Evolutionary conservation across 1,140 invertebrate genomes (phyloP).

Genomic region (Amyelois transitella): DNA sequence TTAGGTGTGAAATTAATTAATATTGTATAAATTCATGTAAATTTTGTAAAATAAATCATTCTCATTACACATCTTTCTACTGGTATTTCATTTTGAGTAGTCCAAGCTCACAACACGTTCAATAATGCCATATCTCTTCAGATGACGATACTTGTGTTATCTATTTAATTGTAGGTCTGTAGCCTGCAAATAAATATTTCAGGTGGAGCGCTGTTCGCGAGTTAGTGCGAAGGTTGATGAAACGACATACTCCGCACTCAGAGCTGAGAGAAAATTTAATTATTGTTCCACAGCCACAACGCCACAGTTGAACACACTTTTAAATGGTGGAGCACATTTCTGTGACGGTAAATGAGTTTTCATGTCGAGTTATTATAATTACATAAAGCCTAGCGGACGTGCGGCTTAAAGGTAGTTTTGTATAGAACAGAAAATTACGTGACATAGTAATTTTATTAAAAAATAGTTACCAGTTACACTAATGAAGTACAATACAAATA

Average conservation of each 20-base stretch:
- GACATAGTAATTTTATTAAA: no score
- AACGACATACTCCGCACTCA: constrained; percentile 53
- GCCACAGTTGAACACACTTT: constrained; percentile 58
- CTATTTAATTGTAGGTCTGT: constrained; percentile 2
- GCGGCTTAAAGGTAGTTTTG: neutral
- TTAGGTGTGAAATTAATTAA: no score
- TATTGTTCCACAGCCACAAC: constrained; percentile 53
- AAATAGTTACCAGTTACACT: no score
- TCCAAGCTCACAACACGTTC: no score
- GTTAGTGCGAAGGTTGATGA: constrained; percentile 59
- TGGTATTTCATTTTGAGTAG: no score
- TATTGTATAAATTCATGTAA: no score
- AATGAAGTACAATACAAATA: no score
- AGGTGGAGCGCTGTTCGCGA: constrained; percentile 50
- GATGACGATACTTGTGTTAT: neutral
- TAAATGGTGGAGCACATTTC: constrained; percentile 57
- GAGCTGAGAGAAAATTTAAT: constrained; percentile 63
- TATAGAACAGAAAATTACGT: neutral
- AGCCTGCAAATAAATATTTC: constrained; percentile 68
- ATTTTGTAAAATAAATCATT: no score
- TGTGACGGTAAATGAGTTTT: constrained; percentile 60
- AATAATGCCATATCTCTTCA: neutral
- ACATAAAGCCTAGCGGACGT: constrained; percentile 18
- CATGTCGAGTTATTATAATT: constrained; percentile 52
- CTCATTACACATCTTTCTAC: no score